Evolutionary conservation across 2,797 vertebrate species (phyloP).

Genomic region (Premnoplex brunnescens): DNA sequence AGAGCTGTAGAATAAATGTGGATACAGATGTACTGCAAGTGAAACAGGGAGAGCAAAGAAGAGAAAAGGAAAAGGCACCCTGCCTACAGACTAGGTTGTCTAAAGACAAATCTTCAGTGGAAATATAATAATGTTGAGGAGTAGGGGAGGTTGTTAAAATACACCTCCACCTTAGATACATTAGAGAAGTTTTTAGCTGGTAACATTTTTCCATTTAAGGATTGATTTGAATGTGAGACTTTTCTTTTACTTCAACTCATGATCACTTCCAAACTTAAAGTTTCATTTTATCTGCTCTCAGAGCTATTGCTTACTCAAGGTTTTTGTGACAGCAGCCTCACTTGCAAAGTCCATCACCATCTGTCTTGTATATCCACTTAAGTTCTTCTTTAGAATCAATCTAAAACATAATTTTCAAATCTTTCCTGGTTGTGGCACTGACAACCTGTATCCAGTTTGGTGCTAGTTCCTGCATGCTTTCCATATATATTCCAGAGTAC

Average conservation of each 20-base stretch:
- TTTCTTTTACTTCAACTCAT: not conserved
- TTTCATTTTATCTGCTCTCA: not conserved
- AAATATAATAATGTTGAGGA: not conserved
- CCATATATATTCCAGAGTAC: accelerated
- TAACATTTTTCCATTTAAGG: not conserved
- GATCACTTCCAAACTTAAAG: not conserved
- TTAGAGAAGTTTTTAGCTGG: not conserved
- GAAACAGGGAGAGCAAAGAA: not conserved
- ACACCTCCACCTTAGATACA: not conserved
- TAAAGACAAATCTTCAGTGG: not conserved
- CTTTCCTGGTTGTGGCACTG: not conserved
- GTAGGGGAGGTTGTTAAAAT: not conserved
- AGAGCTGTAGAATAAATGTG: not conserved
- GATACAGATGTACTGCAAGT: not conserved
- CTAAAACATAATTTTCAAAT: not conserved
- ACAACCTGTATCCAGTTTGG: not conserved
- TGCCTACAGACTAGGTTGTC: not conserved
- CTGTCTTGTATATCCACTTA: not conserved
- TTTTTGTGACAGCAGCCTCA: not conserved
- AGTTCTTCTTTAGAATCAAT: not conserved
- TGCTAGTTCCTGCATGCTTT: not conserved
- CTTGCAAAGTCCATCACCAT: not conserved
- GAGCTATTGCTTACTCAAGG: not conserved
- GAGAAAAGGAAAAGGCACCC: not conserved
- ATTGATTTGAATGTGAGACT: not conserved